Percentiles rank a stretch among this genome's conserved stretches.
Evolutionary conservation across 2,797 vertebrate genomes (phyloP).

Genomic region (Sorex maritimensis): DNA sequence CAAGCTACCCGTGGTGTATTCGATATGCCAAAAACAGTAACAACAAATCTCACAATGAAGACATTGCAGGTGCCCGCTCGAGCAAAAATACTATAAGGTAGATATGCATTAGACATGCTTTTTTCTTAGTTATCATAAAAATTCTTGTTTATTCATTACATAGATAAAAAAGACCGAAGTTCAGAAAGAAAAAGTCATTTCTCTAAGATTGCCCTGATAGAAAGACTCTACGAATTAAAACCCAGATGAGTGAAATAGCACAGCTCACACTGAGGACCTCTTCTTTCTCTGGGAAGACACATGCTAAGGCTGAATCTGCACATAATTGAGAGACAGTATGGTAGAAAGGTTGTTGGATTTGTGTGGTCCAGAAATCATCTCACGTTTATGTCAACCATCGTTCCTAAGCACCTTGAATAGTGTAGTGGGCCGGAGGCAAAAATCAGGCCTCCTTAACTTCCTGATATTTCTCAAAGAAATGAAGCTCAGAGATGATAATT

Average conservation of each 20-base stretch:
- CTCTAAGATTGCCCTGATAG: neutral
- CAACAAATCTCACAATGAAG: too few relatives aligned
- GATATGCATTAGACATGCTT: neutral
- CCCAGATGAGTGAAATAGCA: too few relatives aligned
- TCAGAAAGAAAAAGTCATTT: neutral
- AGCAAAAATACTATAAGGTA: too few relatives aligned
- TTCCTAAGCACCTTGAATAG: too few relatives aligned
- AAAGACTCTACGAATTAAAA: constrained; percentile 5
- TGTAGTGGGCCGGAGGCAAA: constrained; percentile 5
- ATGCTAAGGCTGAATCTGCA: neutral
- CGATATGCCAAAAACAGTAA: too few relatives aligned
- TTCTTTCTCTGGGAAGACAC: neutral
- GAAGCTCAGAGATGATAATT: neutral
- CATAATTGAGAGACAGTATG: neutral
- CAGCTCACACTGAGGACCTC: neutral
- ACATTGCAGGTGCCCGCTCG: too few relatives aligned
- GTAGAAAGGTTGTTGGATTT: neutral
- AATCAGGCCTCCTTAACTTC: neutral
- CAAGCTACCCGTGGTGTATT: too few relatives aligned
- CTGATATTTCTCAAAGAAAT: neutral
- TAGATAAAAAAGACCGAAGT: constrained; percentile 18
- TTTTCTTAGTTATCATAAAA: neutral
- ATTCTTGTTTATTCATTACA: constrained; percentile 13
- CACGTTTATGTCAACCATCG: too few relatives aligned
- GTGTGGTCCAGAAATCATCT: neutral